Percentiles rank a stretch among this genome's conserved stretches.
phyloP scores from a whole-genome alignment of 2,797 vertebrate genomes.

The Fratercula arctica region DNA sequence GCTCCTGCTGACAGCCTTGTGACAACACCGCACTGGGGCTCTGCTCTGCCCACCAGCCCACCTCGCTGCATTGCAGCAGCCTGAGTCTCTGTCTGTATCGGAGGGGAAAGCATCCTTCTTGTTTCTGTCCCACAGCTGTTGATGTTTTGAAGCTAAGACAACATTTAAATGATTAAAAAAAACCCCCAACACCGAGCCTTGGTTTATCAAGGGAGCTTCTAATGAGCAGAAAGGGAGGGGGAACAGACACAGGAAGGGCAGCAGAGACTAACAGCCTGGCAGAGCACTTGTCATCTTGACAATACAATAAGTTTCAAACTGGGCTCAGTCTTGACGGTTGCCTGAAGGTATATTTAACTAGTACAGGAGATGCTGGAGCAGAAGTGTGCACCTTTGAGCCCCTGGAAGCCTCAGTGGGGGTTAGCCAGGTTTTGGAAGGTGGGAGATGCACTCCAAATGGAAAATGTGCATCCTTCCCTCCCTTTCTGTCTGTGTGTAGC shows the following conservation, averaged over 20 bases:
- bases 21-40: background rate
- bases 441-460: background rate
- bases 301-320: background rate
- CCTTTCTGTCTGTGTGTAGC: background rate
- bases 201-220: constrained; percentile 39
- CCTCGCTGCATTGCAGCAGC: fast-evolving
- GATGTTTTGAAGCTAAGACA: constrained; percentile 40
- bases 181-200: background rate
- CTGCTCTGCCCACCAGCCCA: background rate
- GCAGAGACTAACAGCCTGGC: constrained; percentile 19
- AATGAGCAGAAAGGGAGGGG: constrained; percentile 13
- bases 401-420: background rate
- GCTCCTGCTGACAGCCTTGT: background rate
- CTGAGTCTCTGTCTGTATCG: background rate
- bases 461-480: background rate
- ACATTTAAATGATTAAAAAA: constrained; percentile 28
- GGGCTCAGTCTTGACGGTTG: constrained; percentile 25
- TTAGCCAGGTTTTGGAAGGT: background rate
- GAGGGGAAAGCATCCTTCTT: background rate
- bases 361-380: background rate
- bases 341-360: constrained; percentile 29
- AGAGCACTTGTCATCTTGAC: constrained; percentile 27
- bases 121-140: background rate
- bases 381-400: background rate
- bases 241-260: constrained; percentile 9